Conservation (phyloP, 2,888 invertebrate genomes). For the Lasioglossum morio region DNA sequence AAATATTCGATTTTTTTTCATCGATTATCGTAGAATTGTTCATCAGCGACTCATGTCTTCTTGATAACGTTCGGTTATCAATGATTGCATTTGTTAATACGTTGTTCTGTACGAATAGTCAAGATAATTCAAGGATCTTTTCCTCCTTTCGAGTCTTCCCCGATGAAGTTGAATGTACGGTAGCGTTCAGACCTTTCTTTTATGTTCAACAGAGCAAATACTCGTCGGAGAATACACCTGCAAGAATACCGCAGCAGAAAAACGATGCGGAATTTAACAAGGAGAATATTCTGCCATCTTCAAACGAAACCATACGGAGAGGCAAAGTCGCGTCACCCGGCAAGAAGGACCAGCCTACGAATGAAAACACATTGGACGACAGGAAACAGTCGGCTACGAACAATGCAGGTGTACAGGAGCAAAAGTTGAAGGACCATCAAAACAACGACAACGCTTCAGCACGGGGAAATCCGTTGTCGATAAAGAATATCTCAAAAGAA, state of each 20-base stretch:
- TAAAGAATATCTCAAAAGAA: neutral
- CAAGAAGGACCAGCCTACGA: neutral
- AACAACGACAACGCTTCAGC: neutral
- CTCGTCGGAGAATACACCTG: neutral
- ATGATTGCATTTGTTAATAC: neutral
- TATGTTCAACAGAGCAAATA: constrained; percentile 23
- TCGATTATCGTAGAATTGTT: no score
- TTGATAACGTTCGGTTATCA: no score
- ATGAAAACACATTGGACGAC: neutral
- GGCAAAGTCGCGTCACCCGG: constrained; percentile 8
- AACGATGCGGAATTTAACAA: constrained; percentile 75
- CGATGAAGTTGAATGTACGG: neutral
- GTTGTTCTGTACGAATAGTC: neutral
- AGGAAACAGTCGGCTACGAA: neutral
- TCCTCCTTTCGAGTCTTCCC: neutral
- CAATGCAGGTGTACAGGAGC: neutral
- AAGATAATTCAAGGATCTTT: neutral
- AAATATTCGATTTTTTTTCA: neutral
- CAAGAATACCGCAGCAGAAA: neutral
- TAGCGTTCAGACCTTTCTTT: neutral
- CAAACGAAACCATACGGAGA: constrained; percentile 33
- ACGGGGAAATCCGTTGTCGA: neutral
- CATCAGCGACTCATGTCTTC: no score
- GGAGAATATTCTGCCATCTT: constrained; percentile 71
- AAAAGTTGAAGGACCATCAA: neutral